Evolutionary conservation across 1,140 invertebrate species (phyloP).

Genomic region (Micrasema minimum): DNA sequence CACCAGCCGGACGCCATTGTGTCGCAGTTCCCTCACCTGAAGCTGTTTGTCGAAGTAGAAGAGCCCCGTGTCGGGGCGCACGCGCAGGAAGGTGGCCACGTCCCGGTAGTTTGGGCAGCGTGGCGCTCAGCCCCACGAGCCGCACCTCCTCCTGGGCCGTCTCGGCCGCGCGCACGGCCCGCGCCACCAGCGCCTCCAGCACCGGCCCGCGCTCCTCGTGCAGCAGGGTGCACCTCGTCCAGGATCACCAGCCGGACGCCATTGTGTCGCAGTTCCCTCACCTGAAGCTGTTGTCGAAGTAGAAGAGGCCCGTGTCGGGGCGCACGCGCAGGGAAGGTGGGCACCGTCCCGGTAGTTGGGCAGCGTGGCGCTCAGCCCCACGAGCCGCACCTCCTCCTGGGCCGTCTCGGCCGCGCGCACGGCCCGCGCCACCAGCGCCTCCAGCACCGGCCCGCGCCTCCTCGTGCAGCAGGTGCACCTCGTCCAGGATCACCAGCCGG

Average conservation of each 20-base stretch:
- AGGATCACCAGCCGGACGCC: conserved; percentile 96
- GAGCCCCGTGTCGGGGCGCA: conserved; percentile 87
- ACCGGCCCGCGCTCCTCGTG: conserved; percentile 99
- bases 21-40: conserved; percentile 63
- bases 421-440: conserved; percentile 95
- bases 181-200: conserved; percentile 93
- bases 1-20: conserved; percentile 88
- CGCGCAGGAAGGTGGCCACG: conserved; percentile 93
- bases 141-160: conserved; percentile 96
- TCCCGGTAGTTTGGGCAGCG: conserved; percentile 98
- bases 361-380: conserved; percentile 96
- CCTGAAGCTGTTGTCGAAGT: conserved; percentile 97
- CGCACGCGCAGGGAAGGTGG: conserved; percentile 92
- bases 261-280: conserved; percentile 44
- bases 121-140: conserved; percentile 95
- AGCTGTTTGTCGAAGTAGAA: conserved; percentile 99
- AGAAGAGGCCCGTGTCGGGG: conserved; percentile 90
- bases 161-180: conserved; percentile 94
- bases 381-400: conserved; percentile 94
- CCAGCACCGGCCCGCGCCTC: conserved; percentile 98
- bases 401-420: conserved; percentile 94
- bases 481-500: conserved; percentile 95
- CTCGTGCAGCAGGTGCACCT: conserved; percentile 98
- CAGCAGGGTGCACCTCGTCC: conserved; percentile 98
- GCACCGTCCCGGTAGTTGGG: conserved; percentile 99